phyloP scores from a whole-genome alignment of 1,140 invertebrate genomes.

The Diabrotica undecimpunctata region DNA sequence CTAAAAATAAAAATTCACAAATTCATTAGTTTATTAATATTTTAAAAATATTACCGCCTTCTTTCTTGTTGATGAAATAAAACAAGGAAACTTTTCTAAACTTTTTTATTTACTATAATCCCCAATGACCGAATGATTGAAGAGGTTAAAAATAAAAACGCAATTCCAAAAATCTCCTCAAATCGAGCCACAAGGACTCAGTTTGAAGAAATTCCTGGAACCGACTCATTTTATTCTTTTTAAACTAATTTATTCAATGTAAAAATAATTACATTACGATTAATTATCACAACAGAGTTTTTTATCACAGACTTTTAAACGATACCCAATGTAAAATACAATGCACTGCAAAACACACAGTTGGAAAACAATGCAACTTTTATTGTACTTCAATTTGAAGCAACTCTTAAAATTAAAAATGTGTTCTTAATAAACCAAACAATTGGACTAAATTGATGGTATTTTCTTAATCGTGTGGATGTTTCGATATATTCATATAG shows the following conservation, averaged over 20 bases:
- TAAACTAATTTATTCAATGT: slow-evolving; percentile 42
- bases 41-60: neutral
- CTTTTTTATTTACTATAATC: slow-evolving; percentile 26
- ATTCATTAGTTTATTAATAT: too few species aligned
- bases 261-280: slow-evolving; percentile 39
- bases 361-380: too few species aligned
- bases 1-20: too few species aligned
- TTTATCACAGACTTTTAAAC: slow-evolving; percentile 28
- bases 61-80: slow-evolving; percentile 26
- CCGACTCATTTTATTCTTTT: slow-evolving; percentile 29
- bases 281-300: slow-evolving; percentile 36
- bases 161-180: slow-evolving; percentile 40
- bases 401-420: too few species aligned
- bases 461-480: too few species aligned
- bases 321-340: neutral
- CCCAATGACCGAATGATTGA: slow-evolving; percentile 18
- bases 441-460: too few species aligned
- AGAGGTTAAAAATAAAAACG: slow-evolving; percentile 43
- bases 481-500: too few species aligned
- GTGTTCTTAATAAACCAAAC: too few species aligned
- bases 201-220: slow-evolving; percentile 41
- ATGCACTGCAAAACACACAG: too few species aligned
- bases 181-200: slow-evolving; percentile 17
- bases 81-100: slow-evolving; percentile 28
- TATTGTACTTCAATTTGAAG: too few species aligned